Conservation (phyloP, 2,113 vertebrate species). For the Cavia porcellus region DNA sequence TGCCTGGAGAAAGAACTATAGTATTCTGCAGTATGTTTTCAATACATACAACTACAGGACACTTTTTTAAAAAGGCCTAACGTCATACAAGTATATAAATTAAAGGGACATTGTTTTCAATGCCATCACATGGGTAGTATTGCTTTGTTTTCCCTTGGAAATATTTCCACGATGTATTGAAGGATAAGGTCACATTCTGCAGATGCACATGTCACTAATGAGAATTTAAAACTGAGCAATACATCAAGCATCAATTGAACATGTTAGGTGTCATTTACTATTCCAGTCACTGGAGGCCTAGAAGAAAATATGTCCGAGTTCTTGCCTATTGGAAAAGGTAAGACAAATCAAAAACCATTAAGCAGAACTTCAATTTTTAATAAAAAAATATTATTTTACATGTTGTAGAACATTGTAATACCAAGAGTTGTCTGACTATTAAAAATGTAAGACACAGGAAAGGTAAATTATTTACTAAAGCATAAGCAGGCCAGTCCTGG, state of each 20-base stretch:
- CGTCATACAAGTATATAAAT: neutral
- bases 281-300: neutral
- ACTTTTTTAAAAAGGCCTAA: neutral
- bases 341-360: neutral
- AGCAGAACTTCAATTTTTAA: neutral
- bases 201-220: neutral
- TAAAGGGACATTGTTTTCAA: neutral
- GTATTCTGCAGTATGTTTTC: neutral
- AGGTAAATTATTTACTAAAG: neutral
- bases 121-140: neutral
- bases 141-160: constrained; percentile 1
- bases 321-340: neutral
- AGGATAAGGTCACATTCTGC: neutral
- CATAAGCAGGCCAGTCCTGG: neutral
- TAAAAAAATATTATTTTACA: neutral
- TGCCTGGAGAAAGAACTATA: neutral
- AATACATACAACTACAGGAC: neutral
- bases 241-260: neutral
- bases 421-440: neutral
- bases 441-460: neutral
- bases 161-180: neutral
- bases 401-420: neutral
- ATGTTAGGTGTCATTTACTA: neutral
- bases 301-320: neutral
- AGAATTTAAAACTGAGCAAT: constrained; percentile 32